These are phyloP conservation scores for Centropristis striata DNA, from an alignment of 2,113 vertebrate species.

Conservation along the genomic window DNA sequence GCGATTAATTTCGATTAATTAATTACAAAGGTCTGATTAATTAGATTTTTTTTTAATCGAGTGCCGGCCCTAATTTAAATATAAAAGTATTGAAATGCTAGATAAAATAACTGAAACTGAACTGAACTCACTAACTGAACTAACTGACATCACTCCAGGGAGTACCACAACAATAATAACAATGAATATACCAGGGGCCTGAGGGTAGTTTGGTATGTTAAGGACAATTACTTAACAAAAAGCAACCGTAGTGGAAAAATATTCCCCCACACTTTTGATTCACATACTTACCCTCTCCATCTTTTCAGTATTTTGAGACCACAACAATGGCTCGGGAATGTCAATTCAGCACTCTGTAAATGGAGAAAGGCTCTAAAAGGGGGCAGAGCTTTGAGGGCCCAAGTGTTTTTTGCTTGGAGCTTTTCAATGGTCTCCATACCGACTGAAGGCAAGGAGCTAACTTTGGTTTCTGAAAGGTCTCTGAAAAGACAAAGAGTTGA, in stretches of 20 bases:
- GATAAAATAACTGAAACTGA: background rate
- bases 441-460: slow-evolving; percentile 87
- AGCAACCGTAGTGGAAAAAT: slow-evolving; percentile 2
- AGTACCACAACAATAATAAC: background rate
- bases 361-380: slow-evolving; percentile 88
- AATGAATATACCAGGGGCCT: background rate
- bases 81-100: background rate
- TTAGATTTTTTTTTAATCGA: too few relatives aligned
- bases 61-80: background rate
- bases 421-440: slow-evolving; percentile 90
- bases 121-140: too few relatives aligned
- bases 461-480: slow-evolving; percentile 89
- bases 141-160: background rate
- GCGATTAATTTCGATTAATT: too few relatives aligned
- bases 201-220: background rate
- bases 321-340: slow-evolving; percentile 94
- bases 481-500: slow-evolving; percentile 73
- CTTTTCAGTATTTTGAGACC: slow-evolving; percentile 92
- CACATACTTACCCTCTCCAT: slow-evolving; percentile 86
- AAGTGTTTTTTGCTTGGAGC: slow-evolving; percentile 88
- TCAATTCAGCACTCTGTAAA: slow-evolving; percentile 88
- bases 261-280: slow-evolving; percentile 11
- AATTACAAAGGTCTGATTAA: too few relatives aligned
- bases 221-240: background rate
- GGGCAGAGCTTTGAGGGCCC: slow-evolving; percentile 91